Base-by-base conservation (phyloP, 2,113 vertebrate species). In the Cyanocitta stelleri region DNA sequence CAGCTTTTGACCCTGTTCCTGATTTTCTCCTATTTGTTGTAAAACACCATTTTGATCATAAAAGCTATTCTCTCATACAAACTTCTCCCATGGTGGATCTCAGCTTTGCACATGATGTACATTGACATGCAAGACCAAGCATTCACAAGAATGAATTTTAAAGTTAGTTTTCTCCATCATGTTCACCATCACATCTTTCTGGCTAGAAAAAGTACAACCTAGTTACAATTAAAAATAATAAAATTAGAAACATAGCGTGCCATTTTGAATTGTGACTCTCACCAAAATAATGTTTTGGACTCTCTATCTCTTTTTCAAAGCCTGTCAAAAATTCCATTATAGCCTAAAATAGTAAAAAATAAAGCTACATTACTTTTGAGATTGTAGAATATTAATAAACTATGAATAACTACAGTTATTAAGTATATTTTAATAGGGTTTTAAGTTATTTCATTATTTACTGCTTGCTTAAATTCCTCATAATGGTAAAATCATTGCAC, bases 271-370 rank as follows among this genome's bases (percentile, higher is more conserved):
- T 44, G 39, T 35, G 26, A 55, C 37, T 91, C 97, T 98, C 91
- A 98, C 98, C 97, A 98, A 92, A 18, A 84, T 90, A 48, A 23
- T 72, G 43, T 85, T 98, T 98, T 18, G 96, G 85, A 18, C 62
- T 63, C 18, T 98, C 96, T 59, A 97, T 74, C 33, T 96, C 94
- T 56, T 97, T 97, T 90, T 96, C 97, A 82, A 90, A 95, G 62
- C 97, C 97, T 48, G 97, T 98, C 58, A 98, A 76, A 51, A 97
- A 95, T 97, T 98, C 97, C 97, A 98, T 97, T 71, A 98, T 95
- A 17, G 97, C 96, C 98, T 98, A 79, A 33, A 93, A 74, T 41
- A 61, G 54, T 92, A 46, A 69, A 35, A 74, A 3, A 90, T 51
- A 62, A 89, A 74, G 44, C 84, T n/a, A 85, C 13, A 12, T 35